Base-by-base conservation (phyloP, 2,888 invertebrate genomes). In the Drosophila pegasa region DNA sequence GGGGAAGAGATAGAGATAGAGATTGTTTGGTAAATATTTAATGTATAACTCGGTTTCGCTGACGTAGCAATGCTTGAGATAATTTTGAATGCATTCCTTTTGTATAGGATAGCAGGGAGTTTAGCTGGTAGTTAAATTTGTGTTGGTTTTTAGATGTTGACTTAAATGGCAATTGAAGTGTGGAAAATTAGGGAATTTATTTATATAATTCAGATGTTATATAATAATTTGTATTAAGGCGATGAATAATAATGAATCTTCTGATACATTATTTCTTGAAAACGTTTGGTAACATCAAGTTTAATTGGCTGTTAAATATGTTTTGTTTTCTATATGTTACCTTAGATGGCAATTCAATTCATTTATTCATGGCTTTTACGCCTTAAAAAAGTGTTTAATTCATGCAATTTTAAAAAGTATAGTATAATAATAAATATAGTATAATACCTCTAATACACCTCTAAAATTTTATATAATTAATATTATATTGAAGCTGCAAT, bases 1-100 rank as follows among this genome's bases (percentile, higher is more conserved):
- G n/a, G 2, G 14, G 3, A 3, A 7, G 7, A 20, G 40, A 3
- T 0, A 40, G 7, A 20, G 1, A 25, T 10, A 25, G 25, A 25
- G 25, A 43, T 20, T 20, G 40, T 14, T 18, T 27, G 25, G 8
- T 37, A 27, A 38, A 52, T 52, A 38, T 55, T 41, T 55, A n/a
- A 31, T 31, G n/a, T 16, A 1, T 31, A n/a, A 16, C 9, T 52
- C 9, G 5, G 14, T 20, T 10, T 8, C 2, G n/a, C 31, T 20
- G 33, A n/a, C 33, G 31, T n/a, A 20, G 18, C n/a, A 10, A 1
- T 8, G 14, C 31, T 29, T 10, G 7, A 20, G 20, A 20, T 14
- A 12, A 5, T 2, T 2, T 40, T 40, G 14, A 14, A 3, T 14
- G 12, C 20, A 20, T 40, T 40, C 18, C 18, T 20, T 20, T 41